Percentiles rank a stretch among this genome's conserved stretches.
These are phyloP conservation scores for Carpatolechia fugitivella DNA, from an alignment of 2,888 invertebrate genomes.

Conservation along the genomic window DNA sequence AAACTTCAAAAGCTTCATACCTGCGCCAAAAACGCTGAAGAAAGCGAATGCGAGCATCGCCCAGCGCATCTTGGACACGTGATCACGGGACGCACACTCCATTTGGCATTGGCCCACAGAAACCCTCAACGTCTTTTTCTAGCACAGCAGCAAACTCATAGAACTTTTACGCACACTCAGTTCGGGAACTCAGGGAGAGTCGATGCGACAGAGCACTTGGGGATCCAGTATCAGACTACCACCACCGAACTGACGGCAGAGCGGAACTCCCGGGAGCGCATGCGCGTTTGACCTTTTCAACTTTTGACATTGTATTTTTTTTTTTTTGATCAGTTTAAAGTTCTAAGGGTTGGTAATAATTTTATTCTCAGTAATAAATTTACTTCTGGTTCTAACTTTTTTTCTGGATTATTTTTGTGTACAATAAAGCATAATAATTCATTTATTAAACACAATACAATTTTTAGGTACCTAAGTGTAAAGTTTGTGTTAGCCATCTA, in stretches of 20 bases:
- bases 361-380: too few species aligned
- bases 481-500: too few species aligned
- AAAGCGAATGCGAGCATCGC: conserved; percentile 42
- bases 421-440: too few species aligned
- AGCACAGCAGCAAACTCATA: conserved; percentile 6
- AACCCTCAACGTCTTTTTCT: conserved; percentile 13
- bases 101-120: conserved; percentile 40
- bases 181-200: background rate
- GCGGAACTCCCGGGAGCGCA: conserved; percentile 46
- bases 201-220: conserved; percentile 43
- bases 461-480: too few species aligned
- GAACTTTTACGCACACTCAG: conserved; percentile 53
- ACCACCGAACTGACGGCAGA: background rate
- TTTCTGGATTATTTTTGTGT: too few species aligned
- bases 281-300: conserved; percentile 38
- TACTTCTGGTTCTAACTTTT: too few species aligned
- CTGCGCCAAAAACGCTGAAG: conserved; percentile 46
- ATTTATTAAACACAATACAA: too few species aligned
- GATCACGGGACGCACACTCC: conserved; percentile 45
- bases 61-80: conserved; percentile 58
- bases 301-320: background rate
- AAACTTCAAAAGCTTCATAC: conserved; percentile 32
- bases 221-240: conserved; percentile 33
- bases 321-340: too few species aligned
- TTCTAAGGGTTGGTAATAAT: too few species aligned